Conservation (phyloP, 2,888 invertebrate genomes). For the Neoaliturus tenellus region DNA sequence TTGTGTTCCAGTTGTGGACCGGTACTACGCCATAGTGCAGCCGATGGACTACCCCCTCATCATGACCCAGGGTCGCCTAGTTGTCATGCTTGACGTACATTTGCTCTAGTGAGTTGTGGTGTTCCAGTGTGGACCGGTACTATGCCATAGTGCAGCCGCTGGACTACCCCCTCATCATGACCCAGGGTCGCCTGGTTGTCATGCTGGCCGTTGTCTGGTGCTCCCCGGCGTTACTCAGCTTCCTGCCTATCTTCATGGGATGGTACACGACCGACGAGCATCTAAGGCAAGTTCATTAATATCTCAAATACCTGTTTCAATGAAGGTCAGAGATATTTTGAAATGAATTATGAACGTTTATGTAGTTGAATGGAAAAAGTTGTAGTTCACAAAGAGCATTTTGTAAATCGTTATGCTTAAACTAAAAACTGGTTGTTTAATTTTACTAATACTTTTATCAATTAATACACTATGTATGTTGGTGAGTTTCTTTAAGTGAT, state of each 20-base stretch:
- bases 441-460: no score
- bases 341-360: no score
- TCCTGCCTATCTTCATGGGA: constrained; percentile 95
- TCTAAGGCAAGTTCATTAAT: constrained; percentile 71
- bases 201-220: constrained; percentile 95
- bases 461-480: no score
- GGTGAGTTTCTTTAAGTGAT: no score
- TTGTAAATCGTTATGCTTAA: no score
- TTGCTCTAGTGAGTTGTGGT: background rate
- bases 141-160: constrained; percentile 96
- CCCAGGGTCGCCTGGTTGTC: constrained; percentile 84
- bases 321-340: no score
- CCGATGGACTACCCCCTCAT: constrained; percentile 95
- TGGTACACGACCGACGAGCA: constrained; percentile 95
- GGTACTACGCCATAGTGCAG: constrained; percentile 97
- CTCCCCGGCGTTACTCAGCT: constrained; percentile 93
- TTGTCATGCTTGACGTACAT: constrained; percentile 85
- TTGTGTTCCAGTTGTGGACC: constrained; percentile 94
- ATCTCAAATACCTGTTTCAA: no score
- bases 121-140: constrained; percentile 85
- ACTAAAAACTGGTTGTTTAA: no score
- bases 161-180: constrained; percentile 96
- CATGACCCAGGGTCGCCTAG: constrained; percentile 90
- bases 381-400: no score
- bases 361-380: no score